phyloP scores from a whole-genome alignment of 2,888 invertebrate genomes.

The Thelaira solivaga region DNA sequence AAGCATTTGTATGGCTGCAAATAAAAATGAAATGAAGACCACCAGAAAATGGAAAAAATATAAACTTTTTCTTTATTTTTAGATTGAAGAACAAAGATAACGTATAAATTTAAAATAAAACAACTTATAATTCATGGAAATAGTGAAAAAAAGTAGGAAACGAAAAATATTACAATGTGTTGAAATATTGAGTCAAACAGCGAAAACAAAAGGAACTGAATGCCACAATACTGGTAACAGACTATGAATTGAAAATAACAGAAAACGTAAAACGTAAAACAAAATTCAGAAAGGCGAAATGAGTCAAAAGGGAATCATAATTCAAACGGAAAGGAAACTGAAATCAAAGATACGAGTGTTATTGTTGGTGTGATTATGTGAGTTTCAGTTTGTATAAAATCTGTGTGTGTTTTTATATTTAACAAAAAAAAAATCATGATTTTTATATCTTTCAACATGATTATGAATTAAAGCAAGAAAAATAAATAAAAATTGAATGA shows the following conservation, averaged over 20 bases:
- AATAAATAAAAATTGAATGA: not conserved
- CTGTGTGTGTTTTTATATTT: not conserved
- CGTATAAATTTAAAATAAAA: conserved; percentile 35
- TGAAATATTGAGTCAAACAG: conserved; percentile 35
- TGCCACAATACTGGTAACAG: not conserved
- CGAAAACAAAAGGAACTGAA: not conserved
- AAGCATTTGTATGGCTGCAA: conserved; percentile 33
- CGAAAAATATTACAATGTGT: conserved; percentile 1
- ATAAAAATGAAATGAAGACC: conserved; percentile 30
- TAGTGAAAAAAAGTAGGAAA: not conserved
- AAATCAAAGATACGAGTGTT: conserved; percentile 55
- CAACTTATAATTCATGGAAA: conserved; percentile 10
- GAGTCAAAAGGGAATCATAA: conserved; percentile 65
- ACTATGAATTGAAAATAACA: conserved; percentile 1
- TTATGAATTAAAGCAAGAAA: conserved; percentile 40
- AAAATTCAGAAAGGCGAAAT: conserved; percentile 46
- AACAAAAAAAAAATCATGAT: conserved; percentile 33
- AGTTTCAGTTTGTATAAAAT: not conserved
- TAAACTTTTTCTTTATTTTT: not conserved
- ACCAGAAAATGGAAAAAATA: conserved; percentile 1
- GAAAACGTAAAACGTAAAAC: too few relatives aligned
- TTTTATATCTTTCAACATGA: conserved; percentile 17
- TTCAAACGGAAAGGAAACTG: conserved; percentile 53
- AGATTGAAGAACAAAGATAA: conserved; percentile 23
- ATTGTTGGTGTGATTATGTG: conserved; percentile 22